A percentile compares a stretch with the other conserved stretches of the same genome.
phyloP scores from a whole-genome alignment of 2,113 vertebrate genomes.

The Lophius piscatorius region DNA sequence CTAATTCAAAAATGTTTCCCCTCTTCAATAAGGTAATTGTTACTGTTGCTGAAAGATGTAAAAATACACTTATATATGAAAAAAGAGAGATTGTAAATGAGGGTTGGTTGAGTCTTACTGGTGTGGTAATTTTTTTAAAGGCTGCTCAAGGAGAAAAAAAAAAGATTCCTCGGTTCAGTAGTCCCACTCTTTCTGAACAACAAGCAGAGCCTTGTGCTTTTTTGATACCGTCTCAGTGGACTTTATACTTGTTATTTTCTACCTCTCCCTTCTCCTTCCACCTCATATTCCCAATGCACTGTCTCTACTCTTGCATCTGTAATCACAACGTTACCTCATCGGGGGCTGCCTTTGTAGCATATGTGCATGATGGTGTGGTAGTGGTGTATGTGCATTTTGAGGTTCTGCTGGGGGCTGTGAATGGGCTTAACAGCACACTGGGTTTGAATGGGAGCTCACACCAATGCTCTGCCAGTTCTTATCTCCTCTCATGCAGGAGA shows the following conservation, averaged over 20 bases:
- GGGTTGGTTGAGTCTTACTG: conserved; percentile 54
- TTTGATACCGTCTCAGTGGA: conserved; percentile 76
- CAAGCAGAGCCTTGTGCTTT: conserved; percentile 71
- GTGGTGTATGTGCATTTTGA: conserved; percentile 40
- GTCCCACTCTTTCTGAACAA: conserved; percentile 68
- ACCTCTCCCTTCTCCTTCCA: conserved; percentile 63
- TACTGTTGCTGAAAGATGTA: conserved; percentile 63
- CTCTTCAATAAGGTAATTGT: conserved; percentile 62
- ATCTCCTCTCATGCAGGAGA: conserved; percentile 80
- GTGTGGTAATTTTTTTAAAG: conserved; percentile 64
- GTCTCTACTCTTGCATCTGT: conserved; percentile 72
- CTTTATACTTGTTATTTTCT: conserved; percentile 74
- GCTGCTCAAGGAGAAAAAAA: conserved; percentile 31
- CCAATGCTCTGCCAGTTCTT: conserved; percentile 74
- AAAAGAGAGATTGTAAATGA: conserved; percentile 47
- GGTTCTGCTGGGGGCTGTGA: conserved; percentile 67
- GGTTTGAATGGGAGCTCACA: conserved; percentile 73
- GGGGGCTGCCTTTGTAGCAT: conserved; percentile 66
- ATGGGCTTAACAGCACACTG: conserved; percentile 70
- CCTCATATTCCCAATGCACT: conserved; percentile 65
- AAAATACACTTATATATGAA: conserved; percentile 55
- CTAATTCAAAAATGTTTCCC: conserved; percentile 42
- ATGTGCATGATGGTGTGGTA: conserved; percentile 23
- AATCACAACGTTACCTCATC: conserved; percentile 75
- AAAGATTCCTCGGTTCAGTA: conserved; percentile 67